Evolutionary conservation across 2,888 invertebrate species (phyloP).

Genomic region (Xylota segnis): DNA sequence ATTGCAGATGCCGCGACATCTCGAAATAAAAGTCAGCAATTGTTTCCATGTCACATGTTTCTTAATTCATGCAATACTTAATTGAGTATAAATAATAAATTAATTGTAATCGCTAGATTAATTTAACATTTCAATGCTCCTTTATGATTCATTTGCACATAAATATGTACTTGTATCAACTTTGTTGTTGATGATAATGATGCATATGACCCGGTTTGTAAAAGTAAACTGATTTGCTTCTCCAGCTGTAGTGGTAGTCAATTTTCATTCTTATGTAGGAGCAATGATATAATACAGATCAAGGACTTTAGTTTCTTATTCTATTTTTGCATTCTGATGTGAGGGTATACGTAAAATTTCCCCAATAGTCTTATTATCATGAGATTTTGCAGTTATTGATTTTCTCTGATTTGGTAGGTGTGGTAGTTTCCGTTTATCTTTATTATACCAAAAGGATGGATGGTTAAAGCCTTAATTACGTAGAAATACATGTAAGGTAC

Average conservation of each 20-base stretch:
- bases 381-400: slow-evolving; percentile 12
- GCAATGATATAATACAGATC: slow-evolving; percentile 22
- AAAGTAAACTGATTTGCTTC: not conserved
- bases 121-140: not conserved
- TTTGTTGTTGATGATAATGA: not conserved
- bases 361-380: not conserved
- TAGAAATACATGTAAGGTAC: not conserved
- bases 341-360: not conserved
- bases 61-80: slow-evolving; percentile 4
- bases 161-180: not conserved
- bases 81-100: slow-evolving; percentile 3
- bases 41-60: not conserved
- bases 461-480: not conserved
- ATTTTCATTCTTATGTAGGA: not conserved
- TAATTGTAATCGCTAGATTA: not conserved
- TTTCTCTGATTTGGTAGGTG: not conserved
- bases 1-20: not conserved
- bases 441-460: not conserved
- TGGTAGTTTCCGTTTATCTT: not conserved
- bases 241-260: not conserved
- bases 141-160: not conserved
- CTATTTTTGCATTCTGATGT: slow-evolving; percentile 8
- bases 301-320: slow-evolving; percentile 2
- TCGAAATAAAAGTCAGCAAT: not conserved
- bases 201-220: slow-evolving; percentile 7